Evolutionary conservation across 2,888 invertebrate species (phyloP), one percentile per base, ranked within the genome.

Genomic region (Dolichomitus sp.): DNA sequence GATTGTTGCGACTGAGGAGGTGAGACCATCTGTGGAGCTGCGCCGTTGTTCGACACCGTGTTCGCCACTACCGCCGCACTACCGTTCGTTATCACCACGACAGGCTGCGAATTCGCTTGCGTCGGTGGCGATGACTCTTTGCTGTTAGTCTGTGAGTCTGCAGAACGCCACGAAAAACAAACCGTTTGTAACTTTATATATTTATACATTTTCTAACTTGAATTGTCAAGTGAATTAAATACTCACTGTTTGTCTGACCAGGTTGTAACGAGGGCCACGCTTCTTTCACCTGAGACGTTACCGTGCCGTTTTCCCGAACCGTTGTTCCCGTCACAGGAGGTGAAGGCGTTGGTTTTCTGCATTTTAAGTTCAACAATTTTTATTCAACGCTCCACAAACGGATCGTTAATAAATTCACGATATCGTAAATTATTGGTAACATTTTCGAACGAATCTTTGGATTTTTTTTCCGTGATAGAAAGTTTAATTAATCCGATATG

Each of bases 181-280:
- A n/a, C 11, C 17, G 23, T 57, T 37, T 4, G 72, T 1, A 45
- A 48, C 17, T 48, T n/a, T 7, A 4, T 1, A 6, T 0, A 2
- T 3, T 4, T 0, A 7, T 0, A 0, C 27, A 54, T 3, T 54
- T 27, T 27, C 27, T 9, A 7, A 37, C 1, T 7, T 37, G 6
- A 2, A 37, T 7, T 37, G 1, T 6, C 37, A 9, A 37, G 0
- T 9, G 6, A 2, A 37, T n/a, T 68, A 7, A 37, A 37, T 37
- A 84, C 90, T 88, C 81, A 93, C 92, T 92, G 88, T 91, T 93
- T 79, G 92, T 91, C 84, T 92, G 93, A 86, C 93, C 93, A 79
- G 93, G 91, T 86, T 93, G 93, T 89, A 93, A 93, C 93, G 93
- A 93, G 68, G 97, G 97, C 97, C 97, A 97, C 85, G 97, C 96